Evolutionary conservation across 2,113 vertebrate species (phyloP).

Genomic region (Pungitius pungitius): DNA sequence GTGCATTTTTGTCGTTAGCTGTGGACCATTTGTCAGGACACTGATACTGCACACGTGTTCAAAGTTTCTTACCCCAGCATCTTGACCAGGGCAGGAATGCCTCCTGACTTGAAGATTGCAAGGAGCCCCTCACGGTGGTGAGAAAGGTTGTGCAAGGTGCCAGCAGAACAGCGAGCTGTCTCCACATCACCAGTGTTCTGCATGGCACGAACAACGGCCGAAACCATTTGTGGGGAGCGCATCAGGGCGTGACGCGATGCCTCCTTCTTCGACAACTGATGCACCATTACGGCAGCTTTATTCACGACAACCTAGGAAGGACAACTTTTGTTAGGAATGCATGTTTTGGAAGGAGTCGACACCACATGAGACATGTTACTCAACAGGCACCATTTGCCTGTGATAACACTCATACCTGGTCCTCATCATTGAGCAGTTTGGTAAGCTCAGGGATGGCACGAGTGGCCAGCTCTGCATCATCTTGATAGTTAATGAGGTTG

Average conservation of each 20-base stretch:
- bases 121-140: slow-evolving; percentile 96
- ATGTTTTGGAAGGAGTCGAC: background rate
- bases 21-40: too few species aligned
- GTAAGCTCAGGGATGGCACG: slow-evolving; percentile 98
- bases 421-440: slow-evolving; percentile 97
- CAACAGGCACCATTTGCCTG: background rate
- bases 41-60: background rate
- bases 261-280: slow-evolving; percentile 98
- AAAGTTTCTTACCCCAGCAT: slow-evolving; percentile 91
- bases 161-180: slow-evolving; percentile 96
- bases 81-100: slow-evolving; percentile 97
- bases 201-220: slow-evolving; percentile 97
- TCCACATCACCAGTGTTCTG: slow-evolving; percentile 97
- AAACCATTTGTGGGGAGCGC: slow-evolving; percentile 99
- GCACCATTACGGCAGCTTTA: slow-evolving; percentile 98
- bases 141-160: slow-evolving; percentile 96
- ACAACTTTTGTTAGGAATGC: background rate
- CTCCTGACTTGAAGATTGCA: slow-evolving; percentile 98
- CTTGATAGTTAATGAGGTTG: slow-evolving; percentile 99
- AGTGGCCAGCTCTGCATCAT: slow-evolving; percentile 97
- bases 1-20: background rate
- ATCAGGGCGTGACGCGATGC: slow-evolving; percentile 97
- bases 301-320: slow-evolving; percentile 94
- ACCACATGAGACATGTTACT: background rate
- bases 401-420: too few species aligned